Base-by-base conservation (phyloP, 2,113 vertebrate species). In the Chitala chitala region DNA sequence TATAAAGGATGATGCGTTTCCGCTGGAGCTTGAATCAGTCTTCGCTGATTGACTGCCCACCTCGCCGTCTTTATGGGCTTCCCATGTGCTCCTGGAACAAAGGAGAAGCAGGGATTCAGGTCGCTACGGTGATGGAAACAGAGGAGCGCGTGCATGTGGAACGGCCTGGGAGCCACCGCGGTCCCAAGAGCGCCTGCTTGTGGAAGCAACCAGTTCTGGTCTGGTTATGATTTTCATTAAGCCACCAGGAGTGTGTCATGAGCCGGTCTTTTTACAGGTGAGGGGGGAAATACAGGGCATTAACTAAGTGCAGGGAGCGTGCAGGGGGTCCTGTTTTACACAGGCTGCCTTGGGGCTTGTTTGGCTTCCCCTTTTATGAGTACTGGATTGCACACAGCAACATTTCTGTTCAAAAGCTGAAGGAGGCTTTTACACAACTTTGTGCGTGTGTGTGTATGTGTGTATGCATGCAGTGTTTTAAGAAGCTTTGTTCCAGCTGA, bases 371-470 rank as follows among this genome's bases (percentile, higher is more conserved):
- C 17, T 38, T 38, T 64, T 73, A 29, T 55, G 69, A 63, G 3
- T 48, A 36, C 54, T 54, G 8, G 38, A 69, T 76, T 75, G 46
- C 48, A 29, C 61, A 63, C 55, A 48, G 22, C 24, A 29, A 59
- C 44, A 1, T 36, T 65, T 24, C 12, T 59, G 71, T 13, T 2
- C 44, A 42, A 40, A 74, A 38, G 26, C 46, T 5, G 15, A 64
- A 20, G 51, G 17, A 12, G 7, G 40, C 20, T 10, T 26, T 22
- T 15, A 8, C 13, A 24, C 3, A 58, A 26, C 0, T 31, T 31
- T 58, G 8, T 56, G 22, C 15, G 54, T 56, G 29, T 29, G 54
- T 26, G 54, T 55, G 54, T n/a, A 24, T 36, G 17, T 59, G 22
- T 59, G 26, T 29, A 31, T 61, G 58, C 36, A 12, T 33, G 29